phyloP scores from a whole-genome alignment of 2,113 vertebrate genomes.

The Suncus etruscus region DNA sequence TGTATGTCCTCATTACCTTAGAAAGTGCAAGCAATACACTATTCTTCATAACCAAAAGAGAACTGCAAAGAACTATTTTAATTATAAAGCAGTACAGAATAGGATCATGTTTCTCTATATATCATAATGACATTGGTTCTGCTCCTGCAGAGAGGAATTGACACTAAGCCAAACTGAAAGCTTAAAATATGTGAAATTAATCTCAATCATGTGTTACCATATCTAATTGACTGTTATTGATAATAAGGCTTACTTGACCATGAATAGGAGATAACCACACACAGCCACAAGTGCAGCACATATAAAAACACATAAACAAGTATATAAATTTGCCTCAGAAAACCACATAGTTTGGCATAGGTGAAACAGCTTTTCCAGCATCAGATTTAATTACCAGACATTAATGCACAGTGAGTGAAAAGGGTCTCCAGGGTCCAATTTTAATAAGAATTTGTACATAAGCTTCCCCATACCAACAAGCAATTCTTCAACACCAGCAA shows the following conservation, averaged over 20 bases:
- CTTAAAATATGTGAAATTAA: constrained; percentile 21
- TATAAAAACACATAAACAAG: not conserved
- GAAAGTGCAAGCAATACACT: constrained; percentile 18
- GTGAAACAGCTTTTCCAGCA: constrained; percentile 27
- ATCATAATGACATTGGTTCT: constrained; percentile 38
- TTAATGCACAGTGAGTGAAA: not conserved
- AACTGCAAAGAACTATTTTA: constrained; percentile 28
- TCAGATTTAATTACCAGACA: not conserved
- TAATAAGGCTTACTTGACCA: not conserved
- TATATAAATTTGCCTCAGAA: not conserved
- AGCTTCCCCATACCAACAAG: not conserved
- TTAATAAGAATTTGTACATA: not conserved
- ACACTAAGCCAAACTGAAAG: constrained; percentile 47
- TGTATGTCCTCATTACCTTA: constrained; percentile 26
- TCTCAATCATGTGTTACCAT: constrained; percentile 7
- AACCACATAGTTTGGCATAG: not conserved
- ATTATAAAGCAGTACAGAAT: constrained; percentile 59
- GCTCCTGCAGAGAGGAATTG: not conserved
- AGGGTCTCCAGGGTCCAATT: not conserved
- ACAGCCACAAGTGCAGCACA: not conserved
- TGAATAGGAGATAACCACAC: not conserved
- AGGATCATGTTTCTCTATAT: constrained; percentile 50
- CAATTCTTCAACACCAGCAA: not conserved
- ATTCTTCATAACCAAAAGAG: constrained; percentile 26
- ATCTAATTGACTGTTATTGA: not conserved